phyloP scores from a whole-genome alignment of 2,888 invertebrate species.

The Linyphia triangularis region DNA sequence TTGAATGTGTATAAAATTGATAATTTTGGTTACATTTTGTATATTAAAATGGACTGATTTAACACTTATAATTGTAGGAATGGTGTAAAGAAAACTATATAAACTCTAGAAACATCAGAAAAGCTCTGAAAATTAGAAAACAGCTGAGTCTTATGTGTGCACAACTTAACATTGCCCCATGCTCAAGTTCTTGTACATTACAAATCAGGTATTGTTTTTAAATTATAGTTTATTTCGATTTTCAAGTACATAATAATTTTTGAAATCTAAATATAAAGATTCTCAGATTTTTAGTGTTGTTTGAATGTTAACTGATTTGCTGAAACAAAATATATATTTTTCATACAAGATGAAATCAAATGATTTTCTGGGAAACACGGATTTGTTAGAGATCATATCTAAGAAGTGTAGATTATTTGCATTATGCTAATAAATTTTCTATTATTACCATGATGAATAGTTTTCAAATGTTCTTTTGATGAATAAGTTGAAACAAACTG shows the following conservation, averaged over 20 bases:
- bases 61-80: slow-evolving; percentile 81
- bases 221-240: background rate
- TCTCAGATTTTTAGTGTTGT: background rate
- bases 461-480: too few species aligned
- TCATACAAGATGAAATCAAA: background rate
- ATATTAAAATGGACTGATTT: background rate
- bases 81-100: slow-evolving; percentile 96
- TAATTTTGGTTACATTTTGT: too few species aligned
- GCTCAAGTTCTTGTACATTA: slow-evolving; percentile 85
- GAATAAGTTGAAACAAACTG: too few species aligned
- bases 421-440: too few species aligned
- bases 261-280: background rate
- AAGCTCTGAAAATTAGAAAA: slow-evolving; percentile 88
- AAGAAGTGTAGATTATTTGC: too few species aligned
- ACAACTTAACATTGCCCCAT: slow-evolving; percentile 83
- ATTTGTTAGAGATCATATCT: too few species aligned
- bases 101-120: slow-evolving; percentile 89
- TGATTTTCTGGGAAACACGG: too few species aligned
- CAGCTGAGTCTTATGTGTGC: slow-evolving; percentile 88
- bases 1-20: background rate
- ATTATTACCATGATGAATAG: too few species aligned
- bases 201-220: slow-evolving; percentile 78
- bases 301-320: background rate
- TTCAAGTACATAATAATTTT: background rate
- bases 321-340: background rate